Evolutionary conservation across 2,797 vertebrate species (phyloP).

Genomic region (Manis pentadactyla): DNA sequence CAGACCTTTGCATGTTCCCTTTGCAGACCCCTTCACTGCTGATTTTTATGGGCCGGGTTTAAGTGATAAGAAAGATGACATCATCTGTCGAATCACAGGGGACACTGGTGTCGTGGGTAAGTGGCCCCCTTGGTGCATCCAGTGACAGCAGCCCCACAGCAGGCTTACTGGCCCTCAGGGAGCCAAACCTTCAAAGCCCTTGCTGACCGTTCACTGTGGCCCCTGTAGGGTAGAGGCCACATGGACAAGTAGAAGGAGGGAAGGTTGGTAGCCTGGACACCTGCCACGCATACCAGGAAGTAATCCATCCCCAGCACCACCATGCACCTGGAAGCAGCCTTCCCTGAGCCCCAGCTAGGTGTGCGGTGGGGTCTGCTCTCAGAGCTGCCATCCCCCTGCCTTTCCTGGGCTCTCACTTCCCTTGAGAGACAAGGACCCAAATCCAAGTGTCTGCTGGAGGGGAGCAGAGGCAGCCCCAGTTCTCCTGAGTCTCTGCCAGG

Average conservation of each 20-base stretch:
- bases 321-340: fast-evolving
- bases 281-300: neutral
- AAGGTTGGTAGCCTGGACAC: fast-evolving
- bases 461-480: neutral
- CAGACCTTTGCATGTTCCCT: neutral
- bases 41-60: conserved; percentile 70
- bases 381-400: neutral
- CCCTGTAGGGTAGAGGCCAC: fast-evolving
- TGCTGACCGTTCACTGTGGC: neutral
- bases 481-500: neutral
- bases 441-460: neutral
- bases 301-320: neutral
- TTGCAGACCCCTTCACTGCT: conserved; percentile 93
- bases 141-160: neutral
- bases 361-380: too few species aligned
- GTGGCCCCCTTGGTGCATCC: conserved; percentile 34
- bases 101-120: conserved; percentile 87
- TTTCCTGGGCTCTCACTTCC: conserved; percentile 8
- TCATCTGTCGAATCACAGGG: conserved; percentile 95
- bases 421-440: neutral
- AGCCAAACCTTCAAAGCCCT: too few species aligned
- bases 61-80: conserved; percentile 88
- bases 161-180: neutral
- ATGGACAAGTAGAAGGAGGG: neutral
- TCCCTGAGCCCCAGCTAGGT: too few species aligned